phyloP scores from a whole-genome alignment of 2,113 vertebrate genomes.

The Erythrocercus mccallii region DNA sequence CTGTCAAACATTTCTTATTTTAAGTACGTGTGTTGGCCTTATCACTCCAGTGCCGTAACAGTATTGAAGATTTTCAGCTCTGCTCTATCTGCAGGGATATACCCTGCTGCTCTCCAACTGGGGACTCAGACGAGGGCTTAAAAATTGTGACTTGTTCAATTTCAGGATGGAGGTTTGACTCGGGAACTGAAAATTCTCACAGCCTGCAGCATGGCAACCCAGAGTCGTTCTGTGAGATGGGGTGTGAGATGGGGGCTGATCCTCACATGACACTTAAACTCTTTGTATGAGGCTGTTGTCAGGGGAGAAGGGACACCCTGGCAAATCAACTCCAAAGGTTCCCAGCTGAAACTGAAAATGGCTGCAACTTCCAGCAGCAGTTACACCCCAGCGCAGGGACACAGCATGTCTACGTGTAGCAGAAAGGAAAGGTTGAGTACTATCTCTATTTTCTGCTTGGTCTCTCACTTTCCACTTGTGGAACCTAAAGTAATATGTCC shows the following conservation, averaged over 20 bases:
- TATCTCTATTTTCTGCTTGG: not conserved
- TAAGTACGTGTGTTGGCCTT: not conserved
- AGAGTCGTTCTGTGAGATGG: fast-evolving
- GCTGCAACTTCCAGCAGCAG: not conserved
- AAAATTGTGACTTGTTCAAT: not conserved
- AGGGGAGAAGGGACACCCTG: not conserved
- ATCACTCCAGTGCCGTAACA: not conserved
- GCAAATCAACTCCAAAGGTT: not conserved
- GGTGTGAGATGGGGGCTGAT: fast-evolving
- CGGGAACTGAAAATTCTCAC: not conserved
- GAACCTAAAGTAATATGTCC: not conserved
- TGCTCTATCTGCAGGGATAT: not conserved
- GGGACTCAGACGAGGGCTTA: not conserved
- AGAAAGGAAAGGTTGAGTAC: not conserved
- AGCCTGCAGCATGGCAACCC: fast-evolving
- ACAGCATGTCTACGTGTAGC: not conserved
- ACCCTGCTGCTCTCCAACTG: not conserved
- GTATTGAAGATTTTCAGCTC: not conserved
- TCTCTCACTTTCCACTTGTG: not conserved
- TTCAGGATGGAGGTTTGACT: not conserved
- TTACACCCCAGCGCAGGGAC: fast-evolving
- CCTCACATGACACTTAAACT: not conserved
- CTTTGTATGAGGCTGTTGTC: fast-evolving
- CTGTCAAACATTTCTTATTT: not conserved
- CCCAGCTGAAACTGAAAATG: not conserved